Base-by-base conservation (phyloP, 2,113 vertebrate species). In the Orthonyx spaldingii region DNA sequence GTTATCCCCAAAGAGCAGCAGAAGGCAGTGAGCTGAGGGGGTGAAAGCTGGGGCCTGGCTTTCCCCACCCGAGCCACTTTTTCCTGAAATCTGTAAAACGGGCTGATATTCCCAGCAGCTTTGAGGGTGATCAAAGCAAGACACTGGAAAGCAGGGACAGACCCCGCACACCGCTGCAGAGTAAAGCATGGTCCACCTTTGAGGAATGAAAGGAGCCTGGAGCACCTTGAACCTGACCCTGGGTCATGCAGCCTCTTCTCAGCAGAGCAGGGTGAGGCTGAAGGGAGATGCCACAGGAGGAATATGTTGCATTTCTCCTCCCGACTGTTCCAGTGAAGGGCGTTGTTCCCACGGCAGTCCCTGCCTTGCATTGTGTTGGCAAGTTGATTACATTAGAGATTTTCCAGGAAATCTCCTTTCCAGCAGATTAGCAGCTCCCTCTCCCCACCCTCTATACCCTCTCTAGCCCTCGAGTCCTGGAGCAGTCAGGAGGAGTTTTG, bases 331-430 rank as follows among this genome's bases (percentile, higher is more conserved):
- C 52, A 39, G 32, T 0, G 0, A 77, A 74, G 42, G n/a, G 30
- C 0, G 1, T 44, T 63, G 59, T n/a, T 87, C 42, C 70, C 59
- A 8, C 22, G 2, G 0, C 0, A 5, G 13, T 50, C 70, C 68
- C 61, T n/a, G 8, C n/a, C 42, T 85, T 68, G 39, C 52, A 79
- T 75, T 88, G 87, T 78, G 37, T n/a, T 50, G n/a, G 17, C 0
- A 0, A 1, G 1, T 30, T 89, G 84, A 94, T 91, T 91, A 61
- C 69, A 46, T 82, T 30, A 88, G 69, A 79, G 85, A 26, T 55
- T 85, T 94, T 86, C 63, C 9, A 1, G 85, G 92, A 94, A 95
- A 63, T 35, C 69, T 89, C 60, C 66, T 83, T 93, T 35, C 46
- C 79, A 85, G 59, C 19, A 85, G 59, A 90, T 93, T 46, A 87